A percentile compares a stretch with the other conserved stretches of the same genome.
Evolutionary conservation across 2,113 vertebrate species (phyloP).

Genomic region (Myanophis thanlyinensis): DNA sequence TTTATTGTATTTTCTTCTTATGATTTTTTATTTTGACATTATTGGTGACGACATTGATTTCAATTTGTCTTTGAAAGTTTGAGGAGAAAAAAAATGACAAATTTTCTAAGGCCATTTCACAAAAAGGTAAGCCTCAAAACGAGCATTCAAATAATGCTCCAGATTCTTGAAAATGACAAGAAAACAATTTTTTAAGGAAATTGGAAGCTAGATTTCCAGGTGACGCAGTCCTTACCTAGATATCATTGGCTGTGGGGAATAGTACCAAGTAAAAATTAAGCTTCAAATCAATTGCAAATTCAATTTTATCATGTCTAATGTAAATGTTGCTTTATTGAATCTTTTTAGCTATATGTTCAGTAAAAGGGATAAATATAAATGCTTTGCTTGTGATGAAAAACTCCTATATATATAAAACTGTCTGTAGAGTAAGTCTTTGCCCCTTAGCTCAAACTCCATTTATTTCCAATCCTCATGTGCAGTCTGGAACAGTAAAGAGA

Average conservation of each 20-base stretch:
- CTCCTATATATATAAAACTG: conserved; percentile 33
- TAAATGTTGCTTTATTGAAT: not conserved
- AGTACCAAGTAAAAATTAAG: not conserved
- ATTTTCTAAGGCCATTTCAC: not conserved
- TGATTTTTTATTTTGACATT: not conserved
- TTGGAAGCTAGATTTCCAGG: not conserved
- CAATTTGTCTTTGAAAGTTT: not conserved
- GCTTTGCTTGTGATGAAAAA: conserved; percentile 25
- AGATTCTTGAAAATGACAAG: not conserved
- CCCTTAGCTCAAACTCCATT: not conserved
- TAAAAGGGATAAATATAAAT: not conserved
- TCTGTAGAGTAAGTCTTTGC: conserved; percentile 39
- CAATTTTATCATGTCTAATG: not conserved
- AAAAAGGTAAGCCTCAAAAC: not conserved
- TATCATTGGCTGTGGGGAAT: not conserved
- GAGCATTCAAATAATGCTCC: not conserved
- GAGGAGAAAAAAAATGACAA: not conserved
- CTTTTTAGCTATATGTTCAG: not conserved
- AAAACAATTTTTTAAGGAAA: not conserved
- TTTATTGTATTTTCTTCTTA: not conserved
- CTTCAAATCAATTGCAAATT: not conserved
- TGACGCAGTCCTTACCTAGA: not conserved
- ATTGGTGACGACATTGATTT: not conserved
- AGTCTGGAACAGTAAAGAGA: conserved; percentile 23
- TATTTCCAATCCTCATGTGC: conserved; percentile 42